Base-by-base conservation (phyloP, 2,888 invertebrate genomes). In the Acrobasis repandana region DNA sequence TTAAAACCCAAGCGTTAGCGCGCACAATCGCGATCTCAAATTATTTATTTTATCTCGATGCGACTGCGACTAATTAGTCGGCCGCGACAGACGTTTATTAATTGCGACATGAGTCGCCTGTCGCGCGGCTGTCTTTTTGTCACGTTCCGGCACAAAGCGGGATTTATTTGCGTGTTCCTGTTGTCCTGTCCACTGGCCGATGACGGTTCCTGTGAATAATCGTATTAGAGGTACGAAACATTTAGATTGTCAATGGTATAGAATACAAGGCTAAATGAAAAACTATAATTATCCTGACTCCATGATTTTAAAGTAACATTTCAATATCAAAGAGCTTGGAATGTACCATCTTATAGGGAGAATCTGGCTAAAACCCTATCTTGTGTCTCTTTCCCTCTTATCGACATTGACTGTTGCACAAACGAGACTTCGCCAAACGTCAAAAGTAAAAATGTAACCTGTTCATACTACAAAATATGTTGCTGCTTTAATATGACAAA, bases 51-150 rank as follows among this genome's bases (percentile, higher is more conserved):
- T 80, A 82, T 83, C 79, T 67, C 69, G 68, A 65, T 68, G 74
- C 74, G 78, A 83, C 79, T 85, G 81, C 81, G 82, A 85, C 87
- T 89, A 90, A 90, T 91, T 90, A 90, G 87, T 86, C 85, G 83
- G 75, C 73, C 80, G 76, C 79, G 80, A 81, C 83, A 74, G 90
- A 90, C 90, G 71, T 89, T 84, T 90, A 90, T 90, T 90, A 90
- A 91, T 91, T 87, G 88, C 86, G 77, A 88, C 89, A 86, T 84
- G 79, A 83, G 86, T 86, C 79, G 69, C 34, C 79, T 81, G 87
- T 84, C 83, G 77, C 62, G 70, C 71, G 68, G 75, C 67, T 68
- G 67, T 68, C 70, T 73, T 80, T 82, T 80, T 82, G 75, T 75
- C 67, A 69, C 73, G 69, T 72, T 72, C 75, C 73, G 75, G 81